Percentiles rank a stretch among this genome's conserved stretches.
Evolutionary conservation across 1,140 invertebrate genomes (phyloP).

Genomic region (Lepidurus apus): DNA sequence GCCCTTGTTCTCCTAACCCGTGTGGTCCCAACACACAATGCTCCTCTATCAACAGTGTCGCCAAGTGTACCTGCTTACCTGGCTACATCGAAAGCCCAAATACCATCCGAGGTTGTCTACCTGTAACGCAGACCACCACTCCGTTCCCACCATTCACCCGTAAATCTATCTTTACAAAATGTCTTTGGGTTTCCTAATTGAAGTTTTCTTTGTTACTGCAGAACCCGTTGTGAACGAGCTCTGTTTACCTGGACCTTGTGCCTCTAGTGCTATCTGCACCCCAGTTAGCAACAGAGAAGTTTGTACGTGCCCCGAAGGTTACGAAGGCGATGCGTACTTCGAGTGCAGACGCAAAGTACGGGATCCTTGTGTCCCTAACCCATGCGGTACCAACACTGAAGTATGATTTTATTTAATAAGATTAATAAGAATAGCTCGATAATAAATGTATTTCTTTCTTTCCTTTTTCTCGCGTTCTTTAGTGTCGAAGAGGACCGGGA

Average conservation of each 20-base stretch:
- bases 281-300: constrained; percentile 65
- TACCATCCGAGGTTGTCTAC: constrained; percentile 72
- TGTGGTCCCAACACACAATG: constrained; percentile 85
- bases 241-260: constrained; percentile 69
- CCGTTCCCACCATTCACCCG: not conserved
- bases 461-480: not conserved
- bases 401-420: not conserved
- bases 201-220: constrained; percentile 49
- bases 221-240: constrained; percentile 74
- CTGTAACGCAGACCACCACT: constrained; percentile 17
- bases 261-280: constrained; percentile 75
- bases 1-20: constrained; percentile 75
- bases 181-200: not conserved
- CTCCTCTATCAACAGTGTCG: constrained; percentile 70
- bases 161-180: not conserved
- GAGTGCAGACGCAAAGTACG: constrained; percentile 69
- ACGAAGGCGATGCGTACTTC: constrained; percentile 71
- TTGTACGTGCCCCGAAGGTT: constrained; percentile 71
- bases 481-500: constrained; percentile 37
- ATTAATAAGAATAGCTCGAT: too few relatives aligned
- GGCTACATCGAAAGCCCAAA: constrained; percentile 80
- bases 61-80: constrained; percentile 76
- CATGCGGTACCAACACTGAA: constrained; percentile 55
- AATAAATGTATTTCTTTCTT: too few relatives aligned
- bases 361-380: constrained; percentile 39